Evolutionary conservation across 2,113 vertebrate genomes (phyloP), one percentile per base, ranked within the genome.

Genomic region (Macrotus californicus): DNA sequence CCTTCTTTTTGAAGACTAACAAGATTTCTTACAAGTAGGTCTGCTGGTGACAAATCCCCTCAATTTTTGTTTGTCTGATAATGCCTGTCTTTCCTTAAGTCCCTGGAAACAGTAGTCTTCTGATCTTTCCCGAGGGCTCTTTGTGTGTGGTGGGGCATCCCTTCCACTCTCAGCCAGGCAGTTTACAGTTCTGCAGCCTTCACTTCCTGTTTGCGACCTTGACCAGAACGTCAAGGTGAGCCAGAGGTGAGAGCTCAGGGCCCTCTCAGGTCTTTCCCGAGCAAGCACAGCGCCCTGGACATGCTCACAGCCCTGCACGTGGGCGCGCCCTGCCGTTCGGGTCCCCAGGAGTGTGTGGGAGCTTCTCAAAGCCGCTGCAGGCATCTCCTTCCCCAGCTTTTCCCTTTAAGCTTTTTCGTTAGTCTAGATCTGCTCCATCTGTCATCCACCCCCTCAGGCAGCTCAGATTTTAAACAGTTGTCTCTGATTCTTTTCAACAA

Each of bases 291-390:
- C 15, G 46, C 10, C 82, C 54, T 19, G 11, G 46, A 61, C 16
- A 4, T 0, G 7, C 11, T 15, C 50, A 24, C 39, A 13, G 15
- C 10, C 22, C 31, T n/a, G 1, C 1, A 0, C 1, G 3, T 43
- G 3, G 2, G 5, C 9, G n/a, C 14, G 36, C 69, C 31, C 0
- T 41, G 52, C 48, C 29, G 39, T 54, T 16, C 39, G 19, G 64
- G 14, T 6, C 36, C 48, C 56, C 19, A 39, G 67, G 72, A 52
- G 18, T 5, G 0, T 18, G 36, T 41, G 72, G 61, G 56, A n/a
- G 56, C 39, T 50, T 94, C 69, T 48, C 87, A 41, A 15, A 43
- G 69, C 66, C 26, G 15, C 15, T 36, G 1, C 0, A 1, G n/a
- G 18, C 4, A 3, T 15, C 21, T 73, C 79, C 91, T 22, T 43